Base-by-base conservation (phyloP, 64 coral and sea anemone genomes). In the Astreopora myriophthalma region DNA sequence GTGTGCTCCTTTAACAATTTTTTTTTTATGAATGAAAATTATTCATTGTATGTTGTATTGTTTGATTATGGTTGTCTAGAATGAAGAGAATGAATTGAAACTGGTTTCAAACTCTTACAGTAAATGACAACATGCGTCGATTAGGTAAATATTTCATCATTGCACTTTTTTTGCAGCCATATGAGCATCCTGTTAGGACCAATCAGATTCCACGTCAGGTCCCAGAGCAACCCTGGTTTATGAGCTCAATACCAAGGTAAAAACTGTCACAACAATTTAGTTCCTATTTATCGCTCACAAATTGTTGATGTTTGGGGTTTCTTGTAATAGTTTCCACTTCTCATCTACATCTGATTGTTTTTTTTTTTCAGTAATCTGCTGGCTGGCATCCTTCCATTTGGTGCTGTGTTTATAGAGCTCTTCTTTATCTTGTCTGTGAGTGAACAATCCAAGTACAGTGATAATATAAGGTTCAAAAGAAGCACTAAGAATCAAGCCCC, bases 141-240 rank as follows among this genome's bases (percentile, higher is more conserved):
- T n/a, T n/a, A 46, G 42, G 4, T 46, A 46, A 46, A 46, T 46
- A 46, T 4, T n/a, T 64, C 2, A 46, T 46, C 42, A 58, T 58
- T 58, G 17, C 23, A 26, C 30, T 51, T 51, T 37, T 48, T 1
- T 71, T 71, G 25, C 86, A 99, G 97, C 91, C 97, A 7, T 87
- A 93, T 92, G 97, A 99, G 27, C 94, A 99, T 31, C 97, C 97
- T 48, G 97, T 99, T 17, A 75, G 97, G 58, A 99, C 97, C 32
- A 99, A 99, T 64, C 97, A 99, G 68, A 99, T 99, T 40, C 97
- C 97, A 84, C 75, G 97, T 75, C 97, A 99, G 67, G 97, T 99
- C 51, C 97, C 97, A 38, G 97, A 99, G 38, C 97, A 99, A 68
- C 71, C 93, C 73, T 99, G 97, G 97, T 99, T 93, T 84, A 93